A percentile compares a stretch with the other conserved stretches of the same genome.
phyloP scores from a whole-genome alignment of 2,113 vertebrate species.

The Chrysochloris asiatica region DNA sequence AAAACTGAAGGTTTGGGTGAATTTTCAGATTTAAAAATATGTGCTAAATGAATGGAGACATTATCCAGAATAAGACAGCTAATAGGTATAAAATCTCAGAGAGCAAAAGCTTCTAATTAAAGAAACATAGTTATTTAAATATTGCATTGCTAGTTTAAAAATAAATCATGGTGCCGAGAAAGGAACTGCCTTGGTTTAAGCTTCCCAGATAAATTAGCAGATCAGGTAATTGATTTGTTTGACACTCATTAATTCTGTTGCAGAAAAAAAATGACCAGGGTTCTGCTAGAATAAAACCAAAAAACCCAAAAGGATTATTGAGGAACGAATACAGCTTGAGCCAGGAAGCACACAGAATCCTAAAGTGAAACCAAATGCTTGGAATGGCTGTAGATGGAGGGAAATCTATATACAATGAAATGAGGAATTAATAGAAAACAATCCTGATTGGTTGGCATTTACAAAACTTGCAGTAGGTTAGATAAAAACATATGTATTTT shows the following conservation, averaged over 20 bases:
- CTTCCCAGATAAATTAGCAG: slow-evolving; percentile 8
- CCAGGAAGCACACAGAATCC: no score
- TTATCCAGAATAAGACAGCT: background rate
- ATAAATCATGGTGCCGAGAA: background rate
- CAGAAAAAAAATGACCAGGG: no score
- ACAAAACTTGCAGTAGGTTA: background rate
- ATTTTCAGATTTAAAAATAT: slow-evolving; percentile 26
- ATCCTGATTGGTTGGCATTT: background rate
- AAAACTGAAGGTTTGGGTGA: background rate
- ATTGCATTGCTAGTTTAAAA: slow-evolving; percentile 44
- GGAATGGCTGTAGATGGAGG: no score
- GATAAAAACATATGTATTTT: background rate
- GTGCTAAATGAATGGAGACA: background rate
- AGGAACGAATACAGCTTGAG: no score
- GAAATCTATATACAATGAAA: background rate
- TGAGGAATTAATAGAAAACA: background rate
- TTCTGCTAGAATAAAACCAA: no score
- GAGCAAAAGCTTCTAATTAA: slow-evolving; percentile 5
- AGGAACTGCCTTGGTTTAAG: slow-evolving; percentile 3
- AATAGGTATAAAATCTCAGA: background rate
- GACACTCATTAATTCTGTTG: background rate
- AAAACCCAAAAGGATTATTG: no score
- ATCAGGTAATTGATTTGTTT: background rate
- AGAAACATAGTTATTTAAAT: background rate
- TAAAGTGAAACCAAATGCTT: no score